phyloP scores from a whole-genome alignment of 2,888 invertebrate species.

The Phalangium opilio region DNA sequence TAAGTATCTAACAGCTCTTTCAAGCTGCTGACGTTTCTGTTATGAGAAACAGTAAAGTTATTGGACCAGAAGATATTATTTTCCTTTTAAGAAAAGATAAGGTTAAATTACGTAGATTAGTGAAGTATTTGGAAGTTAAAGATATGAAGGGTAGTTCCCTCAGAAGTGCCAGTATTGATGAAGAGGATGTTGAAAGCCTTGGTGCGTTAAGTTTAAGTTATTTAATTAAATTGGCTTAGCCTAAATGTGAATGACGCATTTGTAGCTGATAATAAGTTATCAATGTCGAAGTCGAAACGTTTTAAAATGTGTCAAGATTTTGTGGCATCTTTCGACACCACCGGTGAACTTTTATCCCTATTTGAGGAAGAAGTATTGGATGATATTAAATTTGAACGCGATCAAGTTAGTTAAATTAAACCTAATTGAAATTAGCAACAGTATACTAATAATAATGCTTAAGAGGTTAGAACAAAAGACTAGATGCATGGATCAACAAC shows the following conservation, averaged over 20 bases:
- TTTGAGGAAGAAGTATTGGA: constrained; percentile 31
- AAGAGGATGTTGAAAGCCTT: constrained; percentile 20
- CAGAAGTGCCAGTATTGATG: constrained; percentile 21
- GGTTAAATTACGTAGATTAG: constrained; percentile 32
- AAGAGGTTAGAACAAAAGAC: constrained; percentile 30
- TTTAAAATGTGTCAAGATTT: constrained; percentile 31
- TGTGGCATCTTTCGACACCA: constrained; percentile 33
- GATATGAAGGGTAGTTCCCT: constrained; percentile 26
- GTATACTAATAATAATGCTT: too few relatives aligned
- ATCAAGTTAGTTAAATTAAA: constrained; percentile 26
- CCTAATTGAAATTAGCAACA: too few relatives aligned
- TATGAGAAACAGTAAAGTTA: constrained; percentile 37
- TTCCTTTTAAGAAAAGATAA: constrained; percentile 69
- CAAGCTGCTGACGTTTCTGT: constrained; percentile 54
- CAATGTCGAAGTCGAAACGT: constrained; percentile 17
- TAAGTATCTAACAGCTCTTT: constrained; percentile 35
- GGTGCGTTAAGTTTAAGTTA: neutral
- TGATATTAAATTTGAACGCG: constrained; percentile 33
- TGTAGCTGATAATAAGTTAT: neutral
- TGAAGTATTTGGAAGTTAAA: constrained; percentile 29
- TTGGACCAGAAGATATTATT: constrained; percentile 53
- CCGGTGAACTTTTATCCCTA: constrained; percentile 29
- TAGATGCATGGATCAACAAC: constrained; percentile 31
- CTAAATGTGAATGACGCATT: too few relatives aligned
- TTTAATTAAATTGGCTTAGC: too few relatives aligned